Evolutionary conservation across 2,888 invertebrate species (phyloP).

Genomic region (Polymixis flavicincta): DNA sequence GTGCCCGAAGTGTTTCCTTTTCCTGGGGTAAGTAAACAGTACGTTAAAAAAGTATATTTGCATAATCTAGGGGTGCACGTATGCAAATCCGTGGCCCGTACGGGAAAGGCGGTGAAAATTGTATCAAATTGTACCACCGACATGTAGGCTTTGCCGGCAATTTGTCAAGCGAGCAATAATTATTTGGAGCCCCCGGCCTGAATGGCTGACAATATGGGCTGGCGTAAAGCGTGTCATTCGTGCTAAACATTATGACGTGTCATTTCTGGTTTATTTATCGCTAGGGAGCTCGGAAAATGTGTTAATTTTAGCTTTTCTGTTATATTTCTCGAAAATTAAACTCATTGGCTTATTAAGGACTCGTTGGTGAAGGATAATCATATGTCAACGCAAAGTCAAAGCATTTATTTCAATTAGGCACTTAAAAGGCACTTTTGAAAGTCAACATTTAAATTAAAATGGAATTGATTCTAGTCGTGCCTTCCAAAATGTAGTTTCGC

Average conservation of each 20-base stretch:
- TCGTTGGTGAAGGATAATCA: neutral
- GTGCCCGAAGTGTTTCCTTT: conserved; percentile 87
- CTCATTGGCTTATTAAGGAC: neutral
- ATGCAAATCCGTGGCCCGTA: conserved; percentile 88
- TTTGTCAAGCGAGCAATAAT: conserved; percentile 90
- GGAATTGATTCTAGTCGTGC: no score
- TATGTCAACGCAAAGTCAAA: no score
- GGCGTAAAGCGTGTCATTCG: conserved; percentile 67
- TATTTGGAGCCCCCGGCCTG: conserved; percentile 83
- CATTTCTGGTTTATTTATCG: conserved; percentile 63
- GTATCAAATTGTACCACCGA: conserved; percentile 89
- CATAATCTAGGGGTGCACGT: conserved; percentile 87
- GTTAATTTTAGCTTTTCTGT: conserved; percentile 3
- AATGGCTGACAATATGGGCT: conserved; percentile 75
- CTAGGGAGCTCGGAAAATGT: conserved; percentile 21
- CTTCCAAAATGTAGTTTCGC: no score
- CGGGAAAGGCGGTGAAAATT: conserved; percentile 88
- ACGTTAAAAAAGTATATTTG: conserved; percentile 88
- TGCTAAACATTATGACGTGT: conserved; percentile 65
- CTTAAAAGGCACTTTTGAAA: no score
- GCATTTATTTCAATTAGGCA: no score
- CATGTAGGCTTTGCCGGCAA: conserved; percentile 87
- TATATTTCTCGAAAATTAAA: neutral
- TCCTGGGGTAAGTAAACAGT: conserved; percentile 84
- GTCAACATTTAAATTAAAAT: no score